Percentiles rank a stretch among this genome's conserved stretches.
phyloP scores from a whole-genome alignment of 2,888 invertebrate species.

The Agonopterix subpropinquella region DNA sequence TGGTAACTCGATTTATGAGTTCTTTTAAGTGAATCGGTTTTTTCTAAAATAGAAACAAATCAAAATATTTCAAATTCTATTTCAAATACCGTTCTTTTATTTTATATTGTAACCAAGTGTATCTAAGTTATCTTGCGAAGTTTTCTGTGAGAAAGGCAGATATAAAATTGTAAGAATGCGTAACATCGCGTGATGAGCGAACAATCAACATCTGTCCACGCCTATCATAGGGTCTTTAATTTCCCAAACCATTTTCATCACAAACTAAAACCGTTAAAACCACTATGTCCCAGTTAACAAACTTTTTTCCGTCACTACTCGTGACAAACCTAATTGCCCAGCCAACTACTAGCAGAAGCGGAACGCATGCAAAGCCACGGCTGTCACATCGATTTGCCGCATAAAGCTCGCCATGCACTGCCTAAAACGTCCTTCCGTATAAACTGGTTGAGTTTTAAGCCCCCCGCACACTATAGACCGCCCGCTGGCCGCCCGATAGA shows the following conservation, averaged over 20 bases:
- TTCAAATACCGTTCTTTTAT: no score
- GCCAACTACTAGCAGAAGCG: conserved; percentile 24
- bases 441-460: conserved; percentile 39
- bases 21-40: no score
- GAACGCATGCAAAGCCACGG: conserved; percentile 43
- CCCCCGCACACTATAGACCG: background rate
- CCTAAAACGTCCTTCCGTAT: conserved; percentile 65
- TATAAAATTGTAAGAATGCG: no score
- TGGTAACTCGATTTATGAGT: no score
- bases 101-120: no score
- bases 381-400: conserved; percentile 52
- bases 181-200: no score
- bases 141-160: no score
- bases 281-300: conserved; percentile 1
- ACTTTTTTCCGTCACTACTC: conserved; percentile 8
- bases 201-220: no score
- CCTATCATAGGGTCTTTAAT: no score
- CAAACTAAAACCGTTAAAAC: background rate
- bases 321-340: conserved; percentile 42
- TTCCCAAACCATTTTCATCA: background rate
- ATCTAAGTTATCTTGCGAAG: no score
- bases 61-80: no score
- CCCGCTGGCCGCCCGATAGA: background rate
- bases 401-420: conserved; percentile 39
- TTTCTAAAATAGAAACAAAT: no score